phyloP scores from a whole-genome alignment of 2,797 vertebrate genomes.

The Danio jaintianensis region DNA sequence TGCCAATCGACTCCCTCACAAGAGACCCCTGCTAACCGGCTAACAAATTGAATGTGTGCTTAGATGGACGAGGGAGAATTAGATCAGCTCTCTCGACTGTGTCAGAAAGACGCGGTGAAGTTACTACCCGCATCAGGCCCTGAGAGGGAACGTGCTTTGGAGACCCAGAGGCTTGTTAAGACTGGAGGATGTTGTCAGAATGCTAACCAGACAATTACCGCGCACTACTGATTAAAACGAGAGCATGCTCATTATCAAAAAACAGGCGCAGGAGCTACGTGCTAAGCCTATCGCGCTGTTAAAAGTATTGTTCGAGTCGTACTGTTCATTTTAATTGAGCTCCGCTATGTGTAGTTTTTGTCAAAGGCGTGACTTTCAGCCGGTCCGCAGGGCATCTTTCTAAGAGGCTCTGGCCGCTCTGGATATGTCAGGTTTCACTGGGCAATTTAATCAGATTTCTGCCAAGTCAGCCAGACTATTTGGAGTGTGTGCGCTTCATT shows the following conservation, averaged over 20 bases:
- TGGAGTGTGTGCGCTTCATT: constrained; percentile 55
- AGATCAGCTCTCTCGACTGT: constrained; percentile 82
- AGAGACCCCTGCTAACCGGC: constrained; percentile 62
- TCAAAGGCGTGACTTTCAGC: constrained; percentile 63
- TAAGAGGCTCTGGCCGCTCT: constrained; percentile 52
- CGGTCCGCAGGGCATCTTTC: constrained; percentile 46
- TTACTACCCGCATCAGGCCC: constrained; percentile 70
- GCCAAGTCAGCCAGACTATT: constrained; percentile 66
- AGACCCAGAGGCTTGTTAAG: constrained; percentile 75
- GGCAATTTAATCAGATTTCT: constrained; percentile 66
- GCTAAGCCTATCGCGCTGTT: constrained; percentile 19
- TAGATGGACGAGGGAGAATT: constrained; percentile 81
- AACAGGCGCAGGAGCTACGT: constrained; percentile 58
- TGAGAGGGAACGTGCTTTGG: constrained; percentile 67
- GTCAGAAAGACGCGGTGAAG: constrained; percentile 78
- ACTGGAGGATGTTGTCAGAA: constrained; percentile 81
- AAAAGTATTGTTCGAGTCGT: background rate
- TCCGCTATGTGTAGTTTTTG: background rate
- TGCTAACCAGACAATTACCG: constrained; percentile 87
- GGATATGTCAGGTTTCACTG: constrained; percentile 67
- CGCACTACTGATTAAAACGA: constrained; percentile 83
- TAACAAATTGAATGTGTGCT: constrained; percentile 86
- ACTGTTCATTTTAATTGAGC: constrained; percentile 3
- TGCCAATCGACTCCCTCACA: constrained; percentile 68
- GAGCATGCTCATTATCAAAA: constrained; percentile 77